A percentile compares a stretch with the other conserved stretches of the same genome.
phyloP scores from a whole-genome alignment of 92 coral and sea anemone genomes.

The Parazoanthus swiftii region DNA sequence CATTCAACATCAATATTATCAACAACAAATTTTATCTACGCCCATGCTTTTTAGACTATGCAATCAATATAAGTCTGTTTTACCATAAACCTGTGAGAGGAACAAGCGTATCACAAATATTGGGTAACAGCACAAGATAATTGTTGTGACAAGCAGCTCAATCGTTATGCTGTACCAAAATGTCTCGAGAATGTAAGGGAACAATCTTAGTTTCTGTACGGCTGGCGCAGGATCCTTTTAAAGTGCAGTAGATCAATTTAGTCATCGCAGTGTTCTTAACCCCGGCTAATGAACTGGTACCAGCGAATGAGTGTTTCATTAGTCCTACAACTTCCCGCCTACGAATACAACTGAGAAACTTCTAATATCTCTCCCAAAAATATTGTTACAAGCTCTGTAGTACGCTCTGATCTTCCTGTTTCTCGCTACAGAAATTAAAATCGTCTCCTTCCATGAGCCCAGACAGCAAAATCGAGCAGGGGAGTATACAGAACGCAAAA shows the following conservation, averaged over 20 bases:
- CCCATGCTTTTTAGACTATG: neutral
- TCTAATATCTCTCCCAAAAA: too few species aligned
- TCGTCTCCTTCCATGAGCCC: neutral
- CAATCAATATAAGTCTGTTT: neutral
- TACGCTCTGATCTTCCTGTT: neutral
- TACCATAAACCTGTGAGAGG: neutral
- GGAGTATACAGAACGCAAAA: neutral
- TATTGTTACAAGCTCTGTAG: neutral
- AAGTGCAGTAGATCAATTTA: neutral
- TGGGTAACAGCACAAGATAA: neutral
- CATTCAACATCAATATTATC: neutral
- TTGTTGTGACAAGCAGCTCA: neutral
- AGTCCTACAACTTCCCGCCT: neutral
- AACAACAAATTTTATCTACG: neutral
- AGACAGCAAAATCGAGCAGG: neutral
- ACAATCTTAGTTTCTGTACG: too few species aligned
- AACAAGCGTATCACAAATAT: neutral
- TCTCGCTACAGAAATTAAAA: neutral
- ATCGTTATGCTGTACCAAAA: neutral
- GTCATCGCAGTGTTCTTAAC: neutral
- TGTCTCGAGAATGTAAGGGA: too few species aligned
- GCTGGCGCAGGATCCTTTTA: too few species aligned
- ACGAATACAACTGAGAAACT: too few species aligned
- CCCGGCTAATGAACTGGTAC: neutral
- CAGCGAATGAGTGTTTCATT: neutral